Percentiles rank a stretch among this genome's conserved stretches.
phyloP scores from a whole-genome alignment of 2,797 vertebrate species.

The Prunella strophiata region DNA sequence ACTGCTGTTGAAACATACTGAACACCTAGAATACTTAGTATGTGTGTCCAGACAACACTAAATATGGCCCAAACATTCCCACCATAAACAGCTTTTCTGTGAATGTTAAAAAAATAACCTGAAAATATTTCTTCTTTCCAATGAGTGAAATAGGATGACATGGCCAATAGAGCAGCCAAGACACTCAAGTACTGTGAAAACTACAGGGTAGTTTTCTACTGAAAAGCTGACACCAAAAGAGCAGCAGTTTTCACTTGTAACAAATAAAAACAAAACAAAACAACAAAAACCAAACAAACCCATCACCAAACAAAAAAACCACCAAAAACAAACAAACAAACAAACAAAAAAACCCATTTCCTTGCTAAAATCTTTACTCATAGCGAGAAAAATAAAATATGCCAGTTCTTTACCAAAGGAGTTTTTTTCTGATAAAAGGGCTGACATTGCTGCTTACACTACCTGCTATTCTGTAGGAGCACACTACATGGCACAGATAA shows the following conservation, averaged over 20 bases:
- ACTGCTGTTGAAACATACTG: not conserved
- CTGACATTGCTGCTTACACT: not conserved
- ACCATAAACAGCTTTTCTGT: not conserved
- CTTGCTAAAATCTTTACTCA: not conserved
- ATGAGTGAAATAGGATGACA: not conserved
- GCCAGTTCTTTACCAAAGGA: not conserved
- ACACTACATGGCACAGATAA: not conserved
- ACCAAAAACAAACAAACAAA: not conserved
- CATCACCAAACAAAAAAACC: too few relatives aligned
- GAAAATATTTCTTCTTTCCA: not conserved
- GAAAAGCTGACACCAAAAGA: not conserved
- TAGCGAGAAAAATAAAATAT: not conserved
- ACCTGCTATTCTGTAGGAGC: not conserved
- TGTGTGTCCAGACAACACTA: not conserved
- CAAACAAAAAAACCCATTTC: not conserved
- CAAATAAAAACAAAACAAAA: not conserved
- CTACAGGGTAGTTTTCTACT: not conserved
- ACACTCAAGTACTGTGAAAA: not conserved
- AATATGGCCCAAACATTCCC: not conserved
- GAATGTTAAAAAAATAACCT: not conserved
- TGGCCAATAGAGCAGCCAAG: fast-evolving
- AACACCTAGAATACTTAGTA: not conserved
- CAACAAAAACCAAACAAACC: not conserved
- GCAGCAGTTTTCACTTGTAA: not conserved
- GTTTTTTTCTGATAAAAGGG: not conserved